A percentile compares a stretch with the other conserved stretches of the same genome.
Conservation (phyloP, 2,888 invertebrate genomes). For the Leptarthrus brevirostris region DNA sequence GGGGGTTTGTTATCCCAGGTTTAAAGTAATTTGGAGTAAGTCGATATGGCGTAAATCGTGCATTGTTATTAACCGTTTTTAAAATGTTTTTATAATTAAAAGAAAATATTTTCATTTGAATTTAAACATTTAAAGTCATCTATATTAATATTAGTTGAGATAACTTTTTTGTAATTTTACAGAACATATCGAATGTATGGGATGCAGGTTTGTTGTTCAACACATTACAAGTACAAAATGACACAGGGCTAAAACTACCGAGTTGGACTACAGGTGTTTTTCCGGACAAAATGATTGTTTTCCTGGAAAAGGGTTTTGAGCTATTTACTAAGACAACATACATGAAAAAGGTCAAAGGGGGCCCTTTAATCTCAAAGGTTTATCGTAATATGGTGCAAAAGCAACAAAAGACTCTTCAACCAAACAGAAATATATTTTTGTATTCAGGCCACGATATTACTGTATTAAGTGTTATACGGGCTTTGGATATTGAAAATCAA, state of each 20-base stretch:
- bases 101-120: too few relatives aligned
- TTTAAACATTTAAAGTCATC: too few relatives aligned
- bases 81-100: too few relatives aligned
- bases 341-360: slow-evolving; percentile 75
- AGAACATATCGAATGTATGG: slow-evolving; percentile 71
- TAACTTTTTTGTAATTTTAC: slow-evolving; percentile 48
- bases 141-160: too few relatives aligned
- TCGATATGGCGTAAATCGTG: too few relatives aligned
- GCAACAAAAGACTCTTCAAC: slow-evolving; percentile 60
- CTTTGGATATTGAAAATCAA: slow-evolving; percentile 73
- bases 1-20: too few relatives aligned
- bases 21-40: too few relatives aligned
- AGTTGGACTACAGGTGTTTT: slow-evolving; percentile 76
- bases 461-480: slow-evolving; percentile 75
- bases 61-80: too few relatives aligned
- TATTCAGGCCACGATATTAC: slow-evolving; percentile 84
- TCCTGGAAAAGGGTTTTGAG: slow-evolving; percentile 75
- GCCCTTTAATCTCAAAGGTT: slow-evolving; percentile 76
- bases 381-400: slow-evolving; percentile 70
- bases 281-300: slow-evolving; percentile 68
- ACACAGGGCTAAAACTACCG: slow-evolving; percentile 74
- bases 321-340: slow-evolving; percentile 74
- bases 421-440: slow-evolving; percentile 70
- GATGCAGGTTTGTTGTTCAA: slow-evolving; percentile 75
- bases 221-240: slow-evolving; percentile 72